phyloP scores from a whole-genome alignment of 2,113 vertebrate genomes.

The Neogobius melanostomus region DNA sequence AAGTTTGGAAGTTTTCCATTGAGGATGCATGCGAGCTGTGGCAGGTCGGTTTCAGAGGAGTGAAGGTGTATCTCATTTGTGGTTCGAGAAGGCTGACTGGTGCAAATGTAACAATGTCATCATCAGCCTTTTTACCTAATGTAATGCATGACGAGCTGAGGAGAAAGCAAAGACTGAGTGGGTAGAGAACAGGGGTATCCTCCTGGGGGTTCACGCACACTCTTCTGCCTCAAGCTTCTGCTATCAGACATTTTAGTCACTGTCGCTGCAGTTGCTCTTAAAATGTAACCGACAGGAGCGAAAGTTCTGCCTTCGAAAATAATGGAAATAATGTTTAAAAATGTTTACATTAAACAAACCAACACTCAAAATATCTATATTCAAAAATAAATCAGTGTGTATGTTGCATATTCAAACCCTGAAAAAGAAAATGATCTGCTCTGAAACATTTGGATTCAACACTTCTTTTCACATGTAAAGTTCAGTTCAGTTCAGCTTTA shows the following conservation, averaged over 20 bases:
- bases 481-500: too few relatives aligned
- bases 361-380: too few relatives aligned
- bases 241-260: slow-evolving; percentile 22
- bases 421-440: neutral
- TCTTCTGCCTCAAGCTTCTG: slow-evolving; percentile 26
- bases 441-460: neutral
- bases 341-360: too few relatives aligned
- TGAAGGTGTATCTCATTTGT: neutral
- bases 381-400: too few relatives aligned
- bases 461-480: too few relatives aligned
- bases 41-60: neutral
- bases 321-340: neutral
- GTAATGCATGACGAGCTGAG: slow-evolving; percentile 32
- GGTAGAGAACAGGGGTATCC: slow-evolving; percentile 37
- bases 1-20: neutral
- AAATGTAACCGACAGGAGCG: neutral
- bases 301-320: neutral
- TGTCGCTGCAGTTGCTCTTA: slow-evolving; percentile 12
- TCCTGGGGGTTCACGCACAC: slow-evolving; percentile 17
- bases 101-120: slow-evolving; percentile 58
- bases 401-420: neutral
- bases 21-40: neutral
- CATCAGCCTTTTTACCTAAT: slow-evolving; percentile 41
- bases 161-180: slow-evolving; percentile 24
- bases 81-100: slow-evolving; percentile 23